Conservation (phyloP, 2,113 vertebrate genomes). For the Elanus axillaris region DNA sequence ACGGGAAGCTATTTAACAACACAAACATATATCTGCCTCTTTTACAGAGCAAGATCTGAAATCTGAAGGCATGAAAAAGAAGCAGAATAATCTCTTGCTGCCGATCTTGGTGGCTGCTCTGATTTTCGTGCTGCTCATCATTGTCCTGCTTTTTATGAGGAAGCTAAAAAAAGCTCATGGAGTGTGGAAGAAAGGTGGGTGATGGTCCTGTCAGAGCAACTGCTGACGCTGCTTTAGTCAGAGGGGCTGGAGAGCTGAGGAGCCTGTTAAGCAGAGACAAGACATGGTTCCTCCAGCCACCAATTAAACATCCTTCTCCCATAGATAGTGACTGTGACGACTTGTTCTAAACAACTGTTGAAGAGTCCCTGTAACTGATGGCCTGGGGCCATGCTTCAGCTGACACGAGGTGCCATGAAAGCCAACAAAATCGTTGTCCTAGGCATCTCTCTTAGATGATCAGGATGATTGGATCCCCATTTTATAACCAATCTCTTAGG, state of each 20-base stretch:
- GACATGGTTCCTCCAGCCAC: not conserved
- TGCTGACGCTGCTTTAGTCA: not conserved
- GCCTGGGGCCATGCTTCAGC: not conserved
- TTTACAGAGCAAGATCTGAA: not conserved
- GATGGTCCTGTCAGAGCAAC: no score
- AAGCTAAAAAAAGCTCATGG: slow-evolving; percentile 85
- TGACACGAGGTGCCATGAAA: not conserved
- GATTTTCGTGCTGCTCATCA: slow-evolving; percentile 76
- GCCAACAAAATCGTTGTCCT: not conserved
- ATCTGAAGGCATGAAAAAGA: not conserved
- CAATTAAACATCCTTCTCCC: not conserved
- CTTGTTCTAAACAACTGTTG: not conserved
- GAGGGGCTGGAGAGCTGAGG: not conserved
- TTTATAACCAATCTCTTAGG: not conserved
- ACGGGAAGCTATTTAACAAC: not conserved
- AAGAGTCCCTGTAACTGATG: not conserved
- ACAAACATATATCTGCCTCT: not conserved
- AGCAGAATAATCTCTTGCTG: slow-evolving; percentile 66
- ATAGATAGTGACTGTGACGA: not conserved
- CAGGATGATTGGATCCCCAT: not conserved
- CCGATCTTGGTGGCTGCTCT: slow-evolving; percentile 82
- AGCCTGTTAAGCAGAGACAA: not conserved
- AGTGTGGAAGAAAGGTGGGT: slow-evolving; percentile 85
- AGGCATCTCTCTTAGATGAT: not conserved
- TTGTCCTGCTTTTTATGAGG: slow-evolving; percentile 81